Evolutionary conservation across 1,140 invertebrate species (phyloP).

Genomic region (Leptonema lineaticorne): DNA sequence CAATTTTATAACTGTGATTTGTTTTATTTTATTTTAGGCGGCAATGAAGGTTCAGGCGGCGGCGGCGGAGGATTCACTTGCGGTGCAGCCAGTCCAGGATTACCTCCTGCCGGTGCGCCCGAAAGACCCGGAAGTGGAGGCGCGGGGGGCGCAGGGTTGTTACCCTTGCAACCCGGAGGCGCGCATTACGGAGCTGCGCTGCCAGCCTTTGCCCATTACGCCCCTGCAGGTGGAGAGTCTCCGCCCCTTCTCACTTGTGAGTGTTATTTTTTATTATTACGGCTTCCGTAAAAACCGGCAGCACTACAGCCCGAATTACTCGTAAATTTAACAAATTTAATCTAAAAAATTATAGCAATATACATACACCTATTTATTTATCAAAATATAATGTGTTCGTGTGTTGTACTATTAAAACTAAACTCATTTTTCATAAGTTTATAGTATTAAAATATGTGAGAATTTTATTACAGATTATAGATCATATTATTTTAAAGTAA

Average conservation of each 20-base stretch:
- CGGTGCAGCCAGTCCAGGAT: slow-evolving; percentile 33
- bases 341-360: neutral
- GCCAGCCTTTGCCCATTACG: slow-evolving; percentile 38
- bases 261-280: too few species aligned
- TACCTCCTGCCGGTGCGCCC: slow-evolving; percentile 26
- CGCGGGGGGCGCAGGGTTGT: slow-evolving; percentile 15
- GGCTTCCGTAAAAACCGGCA: too few species aligned
- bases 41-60: slow-evolving; percentile 28
- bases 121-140: slow-evolving; percentile 4
- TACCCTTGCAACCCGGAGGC: slow-evolving; percentile 23
- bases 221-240: slow-evolving; percentile 35
- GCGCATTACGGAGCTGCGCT: slow-evolving; percentile 27
- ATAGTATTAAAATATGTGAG: too few species aligned
- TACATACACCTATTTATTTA: too few species aligned
- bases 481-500: too few species aligned
- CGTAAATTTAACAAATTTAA: too few species aligned
- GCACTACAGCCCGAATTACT: too few species aligned
- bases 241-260: slow-evolving; percentile 38
- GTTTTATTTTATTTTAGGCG: slow-evolving; percentile 8
- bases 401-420: too few species aligned
- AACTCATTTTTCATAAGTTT: too few species aligned
- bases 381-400: too few species aligned
- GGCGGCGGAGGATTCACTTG: slow-evolving; percentile 32
- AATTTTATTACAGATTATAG: too few species aligned
- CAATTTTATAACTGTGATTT: too few species aligned